Evolutionary conservation across 2,113 vertebrate species (phyloP).

Genomic region (Psilopogon haemacephalus): DNA sequence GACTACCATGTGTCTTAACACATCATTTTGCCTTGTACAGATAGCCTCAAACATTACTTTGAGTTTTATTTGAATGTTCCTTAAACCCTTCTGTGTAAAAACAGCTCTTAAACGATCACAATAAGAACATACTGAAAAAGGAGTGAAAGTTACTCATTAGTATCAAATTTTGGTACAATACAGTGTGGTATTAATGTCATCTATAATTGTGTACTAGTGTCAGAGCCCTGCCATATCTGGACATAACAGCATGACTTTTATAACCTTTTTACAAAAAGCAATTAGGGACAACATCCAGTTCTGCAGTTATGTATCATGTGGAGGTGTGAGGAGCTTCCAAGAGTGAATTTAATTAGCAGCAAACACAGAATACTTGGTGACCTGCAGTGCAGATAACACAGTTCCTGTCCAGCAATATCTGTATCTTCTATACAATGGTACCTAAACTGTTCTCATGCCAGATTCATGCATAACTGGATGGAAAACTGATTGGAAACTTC

Average conservation of each 20-base stretch:
- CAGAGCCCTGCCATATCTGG: constrained; percentile 7
- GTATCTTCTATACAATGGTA: constrained; percentile 9
- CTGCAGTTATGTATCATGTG: constrained; percentile 56
- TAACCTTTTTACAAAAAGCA: constrained; percentile 74
- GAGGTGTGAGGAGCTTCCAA: constrained; percentile 69
- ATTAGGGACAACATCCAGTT: constrained; percentile 68
- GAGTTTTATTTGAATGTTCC: background rate
- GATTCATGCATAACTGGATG: background rate
- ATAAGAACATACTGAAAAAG: background rate
- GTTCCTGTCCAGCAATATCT: background rate
- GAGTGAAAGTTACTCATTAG: background rate
- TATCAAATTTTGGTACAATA: background rate
- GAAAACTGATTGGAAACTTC: background rate
- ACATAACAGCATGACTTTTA: constrained; percentile 3
- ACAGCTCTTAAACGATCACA: background rate
- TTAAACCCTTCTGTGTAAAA: background rate
- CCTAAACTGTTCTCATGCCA: constrained; percentile 4
- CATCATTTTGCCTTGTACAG: background rate
- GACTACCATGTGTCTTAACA: background rate
- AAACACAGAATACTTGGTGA: constrained; percentile 26
- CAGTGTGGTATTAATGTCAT: background rate
- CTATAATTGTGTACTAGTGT: background rate
- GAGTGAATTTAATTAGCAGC: constrained; percentile 77
- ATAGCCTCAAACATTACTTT: background rate
- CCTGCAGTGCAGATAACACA: constrained; percentile 55